Base-by-base conservation (phyloP, 30 jellyfish, hydroid and myxozoan genomes). In the Aurelia coerulea region DNA sequence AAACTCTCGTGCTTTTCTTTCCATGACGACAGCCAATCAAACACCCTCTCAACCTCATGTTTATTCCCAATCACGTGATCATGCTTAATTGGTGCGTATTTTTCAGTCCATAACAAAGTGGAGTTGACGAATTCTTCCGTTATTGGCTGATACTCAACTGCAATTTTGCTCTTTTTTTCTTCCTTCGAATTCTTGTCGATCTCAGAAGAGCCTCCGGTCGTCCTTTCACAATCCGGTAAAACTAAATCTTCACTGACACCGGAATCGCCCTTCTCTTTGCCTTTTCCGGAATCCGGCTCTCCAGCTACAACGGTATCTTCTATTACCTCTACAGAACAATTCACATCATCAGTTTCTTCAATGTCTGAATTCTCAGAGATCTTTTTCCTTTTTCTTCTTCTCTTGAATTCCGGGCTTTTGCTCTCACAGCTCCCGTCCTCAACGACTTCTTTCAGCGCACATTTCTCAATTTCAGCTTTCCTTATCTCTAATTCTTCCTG, bases 1-100 rank as follows among this genome's bases (percentile, higher is more conserved):
- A 90, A 81, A 17, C 33, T 62, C 60, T 95, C 97, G 72, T 95
- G 97, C 29, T 64, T 76, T 62, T 76, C 97, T 88, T 95, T 95
- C 99, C 99, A 95, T 32, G 81, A 65, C 59, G 88, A 79, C 69
- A 95, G 82, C 99, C 99, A 95, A 9, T 63, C 86, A 67, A 95
- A 90, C 39, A 95, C 58, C 62, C 73, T 56, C 15, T 62, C 62
- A 18, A 74, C 74, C 59, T 84, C 74, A 12, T 13, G 76, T 53
- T 83, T 74, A 82, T 90, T 75, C 15, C 99, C 99, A 68, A 95
- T 85, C 49, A 95, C 92, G 39, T 68, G 79, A 23, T 84, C 87
- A 33, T 97, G 90, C 74, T 75, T 90, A 50, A 42, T 19, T 29
- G 99, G 99, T 66, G 95, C 89, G 72, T 95, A 90, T 68, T 95